A percentile compares a stretch with the other conserved stretches of the same genome.
Conservation (phyloP, 1,140 invertebrate genomes). For the Ceratitis capitata region DNA sequence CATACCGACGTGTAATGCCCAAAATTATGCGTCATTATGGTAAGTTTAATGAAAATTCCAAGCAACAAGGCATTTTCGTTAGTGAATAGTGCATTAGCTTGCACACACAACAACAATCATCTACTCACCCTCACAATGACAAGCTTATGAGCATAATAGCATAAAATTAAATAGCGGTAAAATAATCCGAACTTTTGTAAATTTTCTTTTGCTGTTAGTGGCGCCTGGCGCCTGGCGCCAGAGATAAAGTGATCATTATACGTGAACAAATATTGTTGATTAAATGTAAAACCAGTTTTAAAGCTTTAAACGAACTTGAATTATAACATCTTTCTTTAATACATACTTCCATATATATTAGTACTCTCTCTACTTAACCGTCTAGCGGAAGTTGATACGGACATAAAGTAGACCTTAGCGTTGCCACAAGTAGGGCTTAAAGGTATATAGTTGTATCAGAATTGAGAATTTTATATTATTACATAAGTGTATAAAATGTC, state of each 20-base stretch:
- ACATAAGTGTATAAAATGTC: too few species aligned
- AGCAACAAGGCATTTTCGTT: slow-evolving; percentile 13
- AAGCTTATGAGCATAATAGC: background rate
- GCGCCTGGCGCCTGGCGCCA: background rate
- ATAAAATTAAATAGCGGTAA: slow-evolving; percentile 22
- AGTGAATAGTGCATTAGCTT: background rate
- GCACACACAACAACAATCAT: background rate
- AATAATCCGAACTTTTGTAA: background rate
- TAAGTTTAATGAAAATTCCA: slow-evolving; percentile 37
- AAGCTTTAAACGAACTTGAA: too few species aligned
- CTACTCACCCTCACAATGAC: background rate
- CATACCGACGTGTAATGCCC: slow-evolving; percentile 1
- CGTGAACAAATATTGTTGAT: too few species aligned
- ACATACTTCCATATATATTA: too few species aligned
- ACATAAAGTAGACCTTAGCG: too few species aligned
- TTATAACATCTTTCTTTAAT: too few species aligned
- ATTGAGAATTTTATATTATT: too few species aligned
- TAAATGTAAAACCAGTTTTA: too few species aligned
- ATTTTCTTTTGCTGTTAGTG: background rate
- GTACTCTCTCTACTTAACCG: too few species aligned
- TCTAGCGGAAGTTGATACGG: too few species aligned
- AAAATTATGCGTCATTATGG: slow-evolving; percentile 36
- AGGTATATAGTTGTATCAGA: too few species aligned
- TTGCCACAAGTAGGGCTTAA: too few species aligned
- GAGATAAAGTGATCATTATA: slow-evolving; percentile 9